Percentiles rank a stretch among this genome's conserved stretches.
phyloP scores from a whole-genome alignment of 2,797 vertebrate genomes.

The Eulemur mongoz region DNA sequence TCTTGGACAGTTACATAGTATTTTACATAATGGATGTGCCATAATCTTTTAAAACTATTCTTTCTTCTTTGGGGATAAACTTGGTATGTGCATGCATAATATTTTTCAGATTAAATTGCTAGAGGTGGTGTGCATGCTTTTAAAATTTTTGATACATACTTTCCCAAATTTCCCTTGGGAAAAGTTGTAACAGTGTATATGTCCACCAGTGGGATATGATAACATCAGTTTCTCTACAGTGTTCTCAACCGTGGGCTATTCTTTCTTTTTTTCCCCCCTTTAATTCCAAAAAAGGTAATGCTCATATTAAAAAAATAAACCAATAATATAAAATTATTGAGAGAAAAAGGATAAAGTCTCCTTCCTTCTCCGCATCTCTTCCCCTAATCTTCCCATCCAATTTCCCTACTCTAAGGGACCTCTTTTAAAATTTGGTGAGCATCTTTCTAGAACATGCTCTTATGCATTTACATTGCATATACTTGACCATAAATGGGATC shows the following conservation, averaged over 20 bases:
- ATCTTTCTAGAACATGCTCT: background rate
- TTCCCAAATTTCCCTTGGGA: background rate
- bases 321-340: background rate
- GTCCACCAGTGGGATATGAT: background rate
- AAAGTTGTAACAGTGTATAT: background rate
- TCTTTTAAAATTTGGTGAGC: background rate
- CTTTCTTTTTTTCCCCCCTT: background rate
- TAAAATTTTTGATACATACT: background rate
- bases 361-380: background rate
- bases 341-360: background rate
- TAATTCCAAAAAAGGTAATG: background rate
- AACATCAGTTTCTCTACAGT: background rate
- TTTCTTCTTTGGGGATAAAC: background rate
- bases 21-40: background rate
- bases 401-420: background rate
- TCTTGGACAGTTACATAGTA: background rate
- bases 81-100: background rate
- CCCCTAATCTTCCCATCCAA: background rate
- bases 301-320: background rate
- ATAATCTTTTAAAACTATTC: background rate
- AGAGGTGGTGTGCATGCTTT: background rate
- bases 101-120: slow-evolving; percentile 25
- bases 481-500: background rate
- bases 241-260: background rate
- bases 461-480: background rate